Conservation (phyloP, 2,797 vertebrate species). For the Hipposideros larvatus region DNA sequence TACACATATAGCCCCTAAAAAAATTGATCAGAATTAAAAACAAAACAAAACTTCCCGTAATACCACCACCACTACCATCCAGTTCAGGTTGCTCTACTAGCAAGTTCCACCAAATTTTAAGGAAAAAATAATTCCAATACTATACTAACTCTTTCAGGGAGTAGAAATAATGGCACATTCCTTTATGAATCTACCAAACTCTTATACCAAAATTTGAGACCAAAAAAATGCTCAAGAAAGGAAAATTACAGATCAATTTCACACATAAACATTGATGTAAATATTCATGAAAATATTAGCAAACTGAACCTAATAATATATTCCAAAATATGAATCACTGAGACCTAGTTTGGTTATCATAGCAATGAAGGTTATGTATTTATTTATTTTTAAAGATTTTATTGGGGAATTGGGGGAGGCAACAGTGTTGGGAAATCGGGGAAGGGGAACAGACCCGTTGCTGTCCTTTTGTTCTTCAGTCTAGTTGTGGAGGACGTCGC, state of each 20-base stretch:
- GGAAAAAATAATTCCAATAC: neutral
- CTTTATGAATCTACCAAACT: neutral
- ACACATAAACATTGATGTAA: neutral
- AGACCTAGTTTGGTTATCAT: neutral
- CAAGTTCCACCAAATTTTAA: neutral
- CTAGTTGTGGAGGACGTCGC: no score
- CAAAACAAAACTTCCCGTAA: neutral
- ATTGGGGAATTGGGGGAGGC: no score
- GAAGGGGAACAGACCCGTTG: no score
- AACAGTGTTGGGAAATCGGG: no score
- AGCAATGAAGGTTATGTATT: neutral
- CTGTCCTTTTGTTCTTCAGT: no score
- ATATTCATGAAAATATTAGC: neutral
- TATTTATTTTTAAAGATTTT: no score
- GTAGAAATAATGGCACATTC: neutral
- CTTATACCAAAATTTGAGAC: neutral
- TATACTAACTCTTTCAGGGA: neutral
- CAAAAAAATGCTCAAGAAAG: neutral
- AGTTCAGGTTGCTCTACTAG: neutral
- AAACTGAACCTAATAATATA: neutral
- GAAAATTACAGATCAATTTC: neutral
- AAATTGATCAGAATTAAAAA: neutral
- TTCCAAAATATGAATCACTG: neutral
- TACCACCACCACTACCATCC: neutral
- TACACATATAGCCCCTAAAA: neutral